These are phyloP conservation scores for Crocallis elinguaria DNA, from an alignment of 2,888 invertebrate species.

Conservation along the genomic window DNA sequence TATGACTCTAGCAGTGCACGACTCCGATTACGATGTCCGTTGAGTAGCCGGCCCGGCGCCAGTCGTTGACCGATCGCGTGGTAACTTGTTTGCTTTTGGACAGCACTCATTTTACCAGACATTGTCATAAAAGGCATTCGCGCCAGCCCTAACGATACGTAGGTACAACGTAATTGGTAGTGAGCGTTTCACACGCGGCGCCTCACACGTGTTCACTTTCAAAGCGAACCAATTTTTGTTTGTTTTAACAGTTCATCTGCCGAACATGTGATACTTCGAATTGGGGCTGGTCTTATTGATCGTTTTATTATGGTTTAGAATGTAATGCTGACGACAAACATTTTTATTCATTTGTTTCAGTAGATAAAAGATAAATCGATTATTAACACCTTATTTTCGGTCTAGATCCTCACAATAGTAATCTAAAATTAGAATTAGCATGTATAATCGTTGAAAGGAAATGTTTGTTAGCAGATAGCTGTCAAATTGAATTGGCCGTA, in stretches of 20 bases:
- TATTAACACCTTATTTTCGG: too few relatives aligned
- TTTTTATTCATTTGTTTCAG: background rate
- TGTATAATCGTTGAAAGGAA: too few relatives aligned
- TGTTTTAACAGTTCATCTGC: slow-evolving; percentile 61
- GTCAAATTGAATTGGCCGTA: too few relatives aligned
- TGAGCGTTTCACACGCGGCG: slow-evolving; percentile 54
- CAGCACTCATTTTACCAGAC: background rate
- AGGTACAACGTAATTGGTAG: slow-evolving; percentile 36
- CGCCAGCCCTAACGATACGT: slow-evolving; percentile 40
- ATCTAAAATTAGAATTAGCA: too few relatives aligned
- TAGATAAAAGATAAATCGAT: background rate
- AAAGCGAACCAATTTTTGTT: slow-evolving; percentile 55
- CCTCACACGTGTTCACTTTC: slow-evolving; percentile 59
- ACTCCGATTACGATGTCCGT: slow-evolving; percentile 5
- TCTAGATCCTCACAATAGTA: too few relatives aligned
- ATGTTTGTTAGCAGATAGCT: too few relatives aligned
- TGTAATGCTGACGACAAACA: slow-evolving; percentile 13
- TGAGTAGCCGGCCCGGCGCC: background rate
- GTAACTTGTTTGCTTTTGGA: background rate
- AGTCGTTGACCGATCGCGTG: slow-evolving; percentile 13
- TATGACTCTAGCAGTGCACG: slow-evolving; percentile 3
- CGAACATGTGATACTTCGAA: slow-evolving; percentile 46
- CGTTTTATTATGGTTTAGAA: slow-evolving; percentile 28
- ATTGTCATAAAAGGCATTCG: background rate
- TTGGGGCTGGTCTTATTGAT: slow-evolving; percentile 22